Base-by-base conservation (phyloP, 2,797 vertebrate genomes). In the Centroberyx gerrardi region DNA sequence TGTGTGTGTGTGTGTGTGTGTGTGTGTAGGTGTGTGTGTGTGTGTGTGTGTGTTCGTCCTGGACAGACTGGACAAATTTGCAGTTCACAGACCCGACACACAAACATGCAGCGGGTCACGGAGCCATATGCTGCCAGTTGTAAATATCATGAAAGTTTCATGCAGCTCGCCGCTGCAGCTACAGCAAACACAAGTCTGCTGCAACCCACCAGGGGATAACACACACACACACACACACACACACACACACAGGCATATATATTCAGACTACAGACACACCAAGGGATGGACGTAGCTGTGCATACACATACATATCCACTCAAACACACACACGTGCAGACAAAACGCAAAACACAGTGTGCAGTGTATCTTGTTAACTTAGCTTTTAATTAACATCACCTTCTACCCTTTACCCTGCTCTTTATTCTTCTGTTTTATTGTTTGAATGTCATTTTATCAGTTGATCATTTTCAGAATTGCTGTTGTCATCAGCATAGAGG, bases 101-200 rank as follows among this genome's bases (percentile, higher is more conserved):
- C 46, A 33, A 69, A 80, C 61, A 76, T 40, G 48, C 65, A 54
- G 62, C 55, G 36, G 85, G 84, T 74, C 75, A 76, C 65, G 7
- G 22, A 70, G 61, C 56, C 80, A 68, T 76, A 72, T 71, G 82
- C 70, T 72, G 60, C 44, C 68, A 72, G 76, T 74, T 74, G 79
- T 58, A 86, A 88, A 76, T 46, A 83, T 73, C 71, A 83, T 72
- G 42, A 72, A 88, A 54, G 64, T 72, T 91, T 88, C 54, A 84
- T 83, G 74, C 68, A 62, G 74, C 68, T 61, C 31, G 68, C 66
- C 73, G 29, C 72, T 71, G 14, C 38, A 62, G 53, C 18, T 49
- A 74, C 72, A 46, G 31, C 3, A 59, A 62, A 56, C 27, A 22
- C 3, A 62, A 22, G 27, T 36, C 7, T 40, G n/a, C 33, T 69